Evolutionary conservation across 1,140 invertebrate species (phyloP).

Genomic region (Hermatobates lingyangjiaoensis): DNA sequence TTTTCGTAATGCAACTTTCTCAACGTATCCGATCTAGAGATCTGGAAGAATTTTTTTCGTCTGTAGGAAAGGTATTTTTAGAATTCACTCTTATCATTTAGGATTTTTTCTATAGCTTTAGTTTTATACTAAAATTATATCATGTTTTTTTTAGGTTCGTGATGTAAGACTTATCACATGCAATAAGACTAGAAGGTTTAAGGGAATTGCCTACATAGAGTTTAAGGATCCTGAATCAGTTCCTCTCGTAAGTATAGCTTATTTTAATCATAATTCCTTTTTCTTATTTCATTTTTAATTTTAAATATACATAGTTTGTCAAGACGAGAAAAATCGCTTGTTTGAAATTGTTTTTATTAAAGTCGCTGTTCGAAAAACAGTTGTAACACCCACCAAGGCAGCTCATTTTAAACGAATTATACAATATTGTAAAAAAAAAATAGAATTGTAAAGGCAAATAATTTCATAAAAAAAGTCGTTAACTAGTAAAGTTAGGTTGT

Average conservation of each 20-base stretch:
- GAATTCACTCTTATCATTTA: no score
- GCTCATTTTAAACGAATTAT: no score
- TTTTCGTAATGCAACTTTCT: constrained; percentile 95
- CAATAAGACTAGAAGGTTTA: constrained; percentile 95
- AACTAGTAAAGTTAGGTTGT: no score
- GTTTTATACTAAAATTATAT: neutral
- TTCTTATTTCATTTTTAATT: constrained; percentile 4
- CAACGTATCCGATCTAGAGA: constrained; percentile 86
- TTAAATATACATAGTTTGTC: neutral
- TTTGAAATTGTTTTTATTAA: no score
- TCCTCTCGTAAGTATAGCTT: constrained; percentile 50
- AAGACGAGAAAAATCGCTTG: no score
- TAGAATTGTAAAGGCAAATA: no score
- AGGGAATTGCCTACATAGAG: constrained; percentile 98
- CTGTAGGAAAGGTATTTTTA: constrained; percentile 75
- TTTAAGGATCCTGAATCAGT: constrained; percentile 97
- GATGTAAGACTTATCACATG: constrained; percentile 98
- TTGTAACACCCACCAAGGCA: no score
- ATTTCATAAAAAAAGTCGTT: no score
- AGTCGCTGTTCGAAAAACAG: no score
- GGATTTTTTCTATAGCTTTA: neutral
- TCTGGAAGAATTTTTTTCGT: constrained; percentile 97
- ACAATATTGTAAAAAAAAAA: no score
- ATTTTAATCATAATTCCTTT: constrained; percentile 9
- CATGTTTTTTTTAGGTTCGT: constrained; percentile 31